Base-by-base conservation (phyloP, 2,888 invertebrate species). In the Ecliptopera silaceata region DNA sequence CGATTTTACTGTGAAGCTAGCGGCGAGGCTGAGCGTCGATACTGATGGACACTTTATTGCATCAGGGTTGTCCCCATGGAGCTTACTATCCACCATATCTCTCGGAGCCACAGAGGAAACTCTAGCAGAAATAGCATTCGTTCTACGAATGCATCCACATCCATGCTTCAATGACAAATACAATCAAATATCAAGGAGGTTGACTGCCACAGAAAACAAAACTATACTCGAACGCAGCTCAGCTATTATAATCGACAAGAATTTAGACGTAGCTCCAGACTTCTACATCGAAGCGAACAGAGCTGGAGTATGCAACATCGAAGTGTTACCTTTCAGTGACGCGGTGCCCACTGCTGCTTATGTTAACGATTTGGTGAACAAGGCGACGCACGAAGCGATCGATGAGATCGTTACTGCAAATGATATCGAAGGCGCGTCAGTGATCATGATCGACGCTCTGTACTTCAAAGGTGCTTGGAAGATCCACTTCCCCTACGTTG, bases 401-500 rank as follows among this genome's bases (percentile, higher is more conserved):
- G 77, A 82, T 2, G 84, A 88, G 5, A 74, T 88, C 0, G 78
- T 89, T 0, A 66, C 74, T 0, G 68, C 87, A 0, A 66, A 55
- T 3, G 89, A 89, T 46, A 56, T 90, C 10, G 69, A 75, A 4
- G 72, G 72, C 0, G 73, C 78, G 0, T 54, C 64, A 0, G 36
- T 86, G 1, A 62, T 87, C 1, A 71, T 88, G 50, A 67, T 88
- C 4, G 90, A 90, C 47, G 84, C 84, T 2, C 53, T 89, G 32
- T 86, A 80, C 56, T 90, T 89, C 65, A 86, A 84, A 70, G 88
- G 87, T 1, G 48, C 68, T 1, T 91, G 90, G 90, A 71, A 72
- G 22, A 60, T 58, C 1, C 69, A 75, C 0, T 88, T 89, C 44
- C 65, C 72, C 0, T 63, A 69, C 5, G 70, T 73, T 5, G 74